phyloP scores from a whole-genome alignment of 2,888 invertebrate genomes.

The Drosophila neonasuta region DNA sequence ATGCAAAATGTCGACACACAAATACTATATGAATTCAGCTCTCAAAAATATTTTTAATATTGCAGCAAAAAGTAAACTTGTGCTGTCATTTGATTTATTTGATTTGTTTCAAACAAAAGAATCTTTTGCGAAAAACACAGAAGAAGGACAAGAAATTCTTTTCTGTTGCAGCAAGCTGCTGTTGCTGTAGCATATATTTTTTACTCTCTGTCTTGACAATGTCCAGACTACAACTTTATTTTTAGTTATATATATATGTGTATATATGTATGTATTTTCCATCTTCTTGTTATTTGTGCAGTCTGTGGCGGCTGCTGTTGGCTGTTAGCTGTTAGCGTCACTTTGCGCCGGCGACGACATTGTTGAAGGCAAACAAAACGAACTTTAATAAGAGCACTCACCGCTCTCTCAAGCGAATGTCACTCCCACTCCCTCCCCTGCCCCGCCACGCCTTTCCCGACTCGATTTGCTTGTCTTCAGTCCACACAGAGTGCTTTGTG shows the following conservation, averaged over 20 bases:
- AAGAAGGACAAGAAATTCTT: slow-evolving; percentile 8
- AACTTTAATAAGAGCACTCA: slow-evolving; percentile 74
- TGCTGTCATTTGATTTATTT: slow-evolving; percentile 14
- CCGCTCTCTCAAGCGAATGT: slow-evolving; percentile 29
- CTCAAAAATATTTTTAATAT: slow-evolving; percentile 16
- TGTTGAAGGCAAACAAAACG: slow-evolving; percentile 72
- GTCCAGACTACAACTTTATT: slow-evolving; percentile 31
- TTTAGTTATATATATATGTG: neutral
- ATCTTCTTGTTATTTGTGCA: neutral
- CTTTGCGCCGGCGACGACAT: slow-evolving; percentile 62
- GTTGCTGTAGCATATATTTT: slow-evolving; percentile 4
- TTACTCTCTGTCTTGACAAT: slow-evolving; percentile 14
- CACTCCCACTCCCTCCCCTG: no score
- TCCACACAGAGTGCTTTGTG: slow-evolving; percentile 58
- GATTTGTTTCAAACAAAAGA: slow-evolving; percentile 19
- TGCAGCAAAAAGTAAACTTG: slow-evolving; percentile 1
- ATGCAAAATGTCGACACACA: slow-evolving; percentile 1
- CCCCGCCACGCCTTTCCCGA: slow-evolving; percentile 4
- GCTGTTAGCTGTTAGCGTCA: slow-evolving; percentile 42
- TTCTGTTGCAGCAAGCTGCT: slow-evolving; percentile 24
- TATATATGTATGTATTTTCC: neutral
- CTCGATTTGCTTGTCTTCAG: slow-evolving; percentile 44
- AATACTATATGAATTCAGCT: neutral
- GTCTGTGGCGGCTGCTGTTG: slow-evolving; percentile 19
- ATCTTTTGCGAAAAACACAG: neutral